Evolutionary conservation across 2,113 vertebrate genomes (phyloP), one percentile per base, ranked within the genome.

Genomic region (Lutjanus erythropterus): DNA sequence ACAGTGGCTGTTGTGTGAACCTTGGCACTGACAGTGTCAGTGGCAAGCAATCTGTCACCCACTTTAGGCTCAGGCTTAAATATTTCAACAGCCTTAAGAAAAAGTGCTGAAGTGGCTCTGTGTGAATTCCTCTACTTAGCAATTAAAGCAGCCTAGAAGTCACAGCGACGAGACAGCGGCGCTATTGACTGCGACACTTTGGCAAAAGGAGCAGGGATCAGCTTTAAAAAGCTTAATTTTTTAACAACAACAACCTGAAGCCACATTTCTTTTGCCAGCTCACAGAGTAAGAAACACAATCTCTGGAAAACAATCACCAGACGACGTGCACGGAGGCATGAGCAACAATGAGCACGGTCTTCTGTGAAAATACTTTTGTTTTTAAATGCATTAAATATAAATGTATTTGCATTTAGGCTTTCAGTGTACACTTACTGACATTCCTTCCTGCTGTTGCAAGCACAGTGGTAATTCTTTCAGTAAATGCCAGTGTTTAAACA

Each of bases 71-170:
- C 35, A 73, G 77, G 64, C 84, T 90, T 93, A 88, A 94, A 93
- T 93, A 91, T 92, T 93, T 93, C 79, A 90, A 50, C 80, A 87
- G 85, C 82, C 79, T 79, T 77, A 68, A 85, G 86, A 79, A 89
- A 90, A 93, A 92, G 81, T 92, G 93, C 93, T 93, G 93, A 93
- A 83, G 80, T 60, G 65, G 90, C 83, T 83, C 55, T 8, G 67
- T 52, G 89, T 65, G 82, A 91, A 89, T 92, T 92, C 83, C 64
- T 66, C 80, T 62, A 79, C 91, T 90, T 81, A 87, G 92, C 90
- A 92, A 94, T 95, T 93, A 94, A 90, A 90, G 72, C 6, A n/a
- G 78, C 31, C 69, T 16, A 9, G 67, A 75, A 88, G 82, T 82
- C 86, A 62, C 55, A 44, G 52, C 72, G 46, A 80, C 86, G 52